Evolutionary conservation across 2,797 vertebrate species (phyloP), one percentile per base, ranked within the genome.

Genomic region (Harpagifer antarcticus): DNA sequence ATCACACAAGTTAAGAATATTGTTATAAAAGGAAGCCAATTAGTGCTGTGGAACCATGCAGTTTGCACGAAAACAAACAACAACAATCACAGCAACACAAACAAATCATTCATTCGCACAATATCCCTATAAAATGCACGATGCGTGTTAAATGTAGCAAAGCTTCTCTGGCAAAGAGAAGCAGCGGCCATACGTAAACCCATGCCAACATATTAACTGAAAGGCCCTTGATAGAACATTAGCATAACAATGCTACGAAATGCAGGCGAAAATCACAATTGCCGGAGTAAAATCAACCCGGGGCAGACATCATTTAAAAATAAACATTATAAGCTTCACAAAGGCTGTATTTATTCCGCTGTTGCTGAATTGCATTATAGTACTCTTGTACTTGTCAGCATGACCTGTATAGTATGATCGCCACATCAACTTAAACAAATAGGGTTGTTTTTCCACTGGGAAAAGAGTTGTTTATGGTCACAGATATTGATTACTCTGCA

Each of bases 401-500:
- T 61, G 44, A 63, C 10, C 16, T 31, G 4, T 27, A 7, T 9
- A 37, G 8, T 44, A 43, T n/a, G 12, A 40, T 23, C 31, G 19
- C 17, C 14, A 27, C 13, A 64, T 61, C 19, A 63, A 44, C 33
- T 71, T 73, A 55, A 72, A 61, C n/a, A 73, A 20, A 57, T 12
- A 3, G 13, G 37, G n/a, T 76, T 2, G 14, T n/a, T n/a, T 56
- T 75, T 48, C 56, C 53, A 9, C 23, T 47, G 31, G 56, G n/a
- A 45, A 78, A 65, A n/a, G 16, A 20, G 49, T 62, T 81, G 48
- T 75, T 77, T 74, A 58, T 50, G 37, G 61, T 72, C 53, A 50
- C 72, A 81, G 57, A 76, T 66, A 66, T 54, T 70, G 76, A 88
- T 78, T 75, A 73, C 40, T 57, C 52, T 50, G 67, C 58, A 74